Evolutionary conservation across 1,140 invertebrate species (phyloP), one percentile per base, ranked within the genome.

Genomic region (Ooceraea biroi): DNA sequence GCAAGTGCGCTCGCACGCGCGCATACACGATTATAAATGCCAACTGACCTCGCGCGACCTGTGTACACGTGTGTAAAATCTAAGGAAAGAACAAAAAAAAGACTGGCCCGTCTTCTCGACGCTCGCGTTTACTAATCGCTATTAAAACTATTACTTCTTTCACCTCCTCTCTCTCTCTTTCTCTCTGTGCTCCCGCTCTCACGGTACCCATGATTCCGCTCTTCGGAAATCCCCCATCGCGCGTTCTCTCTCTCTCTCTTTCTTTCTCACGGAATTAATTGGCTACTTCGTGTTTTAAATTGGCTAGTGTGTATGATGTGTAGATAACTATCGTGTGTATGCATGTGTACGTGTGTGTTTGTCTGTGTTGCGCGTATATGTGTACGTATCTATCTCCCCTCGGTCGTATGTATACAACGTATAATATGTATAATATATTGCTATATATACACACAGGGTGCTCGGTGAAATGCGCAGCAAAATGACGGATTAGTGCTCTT

Each of bases 51-150:
- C 66, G 76, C 71, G 78, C 78, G 78, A 82, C 14, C 66, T 74
- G 57, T 74, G 57, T 82, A 73, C 57, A 82, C 50, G 61, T 68
- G 69, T 84, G 55, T 74, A 87, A 84, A 87, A 84, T 83, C 72
- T 83, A 80, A 68, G 61, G 57, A 84, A 78, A 48, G 14, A 61
- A 82, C 63, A 36, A 58, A 82, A 85, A 83, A 77, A 73, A 82
- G 63, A 87, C 86, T 88, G 87, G 86, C 87, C 87, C 86, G 76
- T 88, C 72, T 71, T 58, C 68, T 88, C 66, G 86, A 73, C 69
- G 48, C 55, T 88, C 52, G 46, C 36, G 11, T 74, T 83, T 76
- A 84, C 41, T 80, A 80, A 55, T 69, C 25, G 76, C 65, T 80
- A 80, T 71, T 71, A 80, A 36, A 36, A 69, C 36, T 80, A 80